These are phyloP conservation scores for Brachylomia viminalis DNA, from an alignment of 2,888 invertebrate genomes.

Conservation along the genomic window DNA sequence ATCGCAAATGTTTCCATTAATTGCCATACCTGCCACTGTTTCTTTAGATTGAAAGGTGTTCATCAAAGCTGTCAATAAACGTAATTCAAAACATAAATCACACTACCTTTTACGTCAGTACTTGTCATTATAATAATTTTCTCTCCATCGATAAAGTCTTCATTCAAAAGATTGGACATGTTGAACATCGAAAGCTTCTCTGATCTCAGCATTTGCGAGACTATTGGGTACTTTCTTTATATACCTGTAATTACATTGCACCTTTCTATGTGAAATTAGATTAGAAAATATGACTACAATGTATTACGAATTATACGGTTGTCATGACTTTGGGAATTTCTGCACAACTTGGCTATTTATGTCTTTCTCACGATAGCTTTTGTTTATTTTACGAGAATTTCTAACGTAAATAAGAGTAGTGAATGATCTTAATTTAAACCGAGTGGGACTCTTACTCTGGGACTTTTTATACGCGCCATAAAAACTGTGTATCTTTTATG, in stretches of 20 bases:
- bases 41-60: background rate
- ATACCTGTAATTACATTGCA: conserved; percentile 39
- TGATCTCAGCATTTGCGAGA: conserved; percentile 19
- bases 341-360: conserved; percentile 3
- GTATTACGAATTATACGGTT: conserved; percentile 42
- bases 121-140: conserved; percentile 14
- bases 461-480: background rate
- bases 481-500: conserved; percentile 25
- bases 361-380: conserved; percentile 30
- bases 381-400: conserved; percentile 28
- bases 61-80: conserved; percentile 16
- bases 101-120: background rate
- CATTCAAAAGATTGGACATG: conserved; percentile 20
- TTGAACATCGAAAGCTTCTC: conserved; percentile 34
- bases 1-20: background rate
- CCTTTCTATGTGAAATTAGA: conserved; percentile 53
- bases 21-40: too few species aligned
- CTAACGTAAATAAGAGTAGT: conserved; percentile 1
- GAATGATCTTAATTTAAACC: conserved; percentile 22
- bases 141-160: conserved; percentile 22
- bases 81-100: conserved; percentile 4
- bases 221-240: conserved; percentile 41
- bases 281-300: conserved; percentile 51
- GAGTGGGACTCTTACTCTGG: conserved; percentile 6
- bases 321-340: conserved; percentile 38